phyloP scores from a whole-genome alignment of 2,888 invertebrate genomes.

The Stenodera caucasica region DNA sequence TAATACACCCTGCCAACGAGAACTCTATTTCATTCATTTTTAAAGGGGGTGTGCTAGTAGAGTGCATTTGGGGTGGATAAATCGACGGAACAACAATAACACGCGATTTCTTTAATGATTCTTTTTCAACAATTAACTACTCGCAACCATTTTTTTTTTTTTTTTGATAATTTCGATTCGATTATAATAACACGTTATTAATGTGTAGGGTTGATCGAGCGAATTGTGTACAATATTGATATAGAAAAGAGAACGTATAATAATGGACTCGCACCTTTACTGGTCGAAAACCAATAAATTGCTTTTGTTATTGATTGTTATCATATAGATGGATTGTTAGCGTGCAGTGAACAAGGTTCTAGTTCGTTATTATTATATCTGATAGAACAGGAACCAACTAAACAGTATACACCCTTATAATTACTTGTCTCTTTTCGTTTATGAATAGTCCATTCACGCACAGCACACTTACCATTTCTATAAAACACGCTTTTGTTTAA shows the following conservation, averaged over 20 bases:
- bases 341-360: constrained; percentile 24
- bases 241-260: background rate
- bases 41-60: too few relatives aligned
- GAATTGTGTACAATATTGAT: too few relatives aligned
- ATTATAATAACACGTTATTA: background rate
- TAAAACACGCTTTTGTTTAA: too few relatives aligned
- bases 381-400: constrained; percentile 10
- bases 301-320: constrained; percentile 25
- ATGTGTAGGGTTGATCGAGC: too few relatives aligned
- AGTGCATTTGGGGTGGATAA: too few relatives aligned
- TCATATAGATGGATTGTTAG: constrained; percentile 27
- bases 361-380: constrained; percentile 15
- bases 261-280: constrained; percentile 19
- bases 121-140: background rate
- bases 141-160: too few relatives aligned
- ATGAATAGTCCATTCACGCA: constrained; percentile 14
- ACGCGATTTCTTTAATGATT: background rate
- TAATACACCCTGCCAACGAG: too few relatives aligned
- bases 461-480: background rate
- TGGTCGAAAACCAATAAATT: constrained; percentile 25
- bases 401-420: constrained; percentile 9
- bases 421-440: constrained; percentile 20
- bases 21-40: too few relatives aligned
- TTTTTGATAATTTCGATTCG: background rate
- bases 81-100: background rate